These are phyloP conservation scores for Bovichtus variegatus DNA, from an alignment of 2,797 vertebrate genomes.

Conservation along the genomic window DNA sequence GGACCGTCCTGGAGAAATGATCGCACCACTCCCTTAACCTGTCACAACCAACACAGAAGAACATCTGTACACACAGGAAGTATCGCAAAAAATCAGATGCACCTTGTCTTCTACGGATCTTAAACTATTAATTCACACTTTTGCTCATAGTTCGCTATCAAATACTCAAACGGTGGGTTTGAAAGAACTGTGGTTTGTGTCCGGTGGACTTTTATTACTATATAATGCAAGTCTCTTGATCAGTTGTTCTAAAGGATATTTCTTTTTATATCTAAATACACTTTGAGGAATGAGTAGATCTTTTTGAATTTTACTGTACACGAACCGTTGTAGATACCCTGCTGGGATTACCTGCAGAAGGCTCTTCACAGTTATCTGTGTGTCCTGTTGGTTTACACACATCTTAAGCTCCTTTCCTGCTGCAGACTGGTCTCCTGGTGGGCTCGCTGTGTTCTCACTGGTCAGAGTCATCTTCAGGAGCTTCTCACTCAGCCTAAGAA, in stretches of 20 bases:
- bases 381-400: conserved; percentile 24
- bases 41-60: conserved; percentile 36
- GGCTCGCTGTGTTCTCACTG: conserved; percentile 9
- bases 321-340: not conserved
- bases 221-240: too few species aligned
- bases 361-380: conserved; percentile 21
- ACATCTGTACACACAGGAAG: too few species aligned
- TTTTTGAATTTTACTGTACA: not conserved
- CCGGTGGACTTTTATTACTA: too few species aligned
- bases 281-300: not conserved
- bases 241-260: too few species aligned
- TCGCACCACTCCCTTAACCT: conserved; percentile 55
- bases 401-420: conserved; percentile 34
- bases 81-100: too few species aligned
- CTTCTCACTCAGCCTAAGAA: conserved; percentile 34
- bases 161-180: too few species aligned
- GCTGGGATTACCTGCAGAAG: conserved; percentile 49
- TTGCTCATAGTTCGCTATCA: too few species aligned
- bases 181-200: too few species aligned
- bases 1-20: conserved; percentile 26
- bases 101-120: too few species aligned
- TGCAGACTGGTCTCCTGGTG: conserved; percentile 8
- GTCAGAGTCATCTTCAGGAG: conserved; percentile 44
- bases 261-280: not conserved
- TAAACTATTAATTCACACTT: too few species aligned